Percentiles rank a stretch among this genome's conserved stretches.
These are phyloP conservation scores for Globodera rostochiensis DNA, from an alignment of 1,140 invertebrate species.

Conservation along the genomic window DNA sequence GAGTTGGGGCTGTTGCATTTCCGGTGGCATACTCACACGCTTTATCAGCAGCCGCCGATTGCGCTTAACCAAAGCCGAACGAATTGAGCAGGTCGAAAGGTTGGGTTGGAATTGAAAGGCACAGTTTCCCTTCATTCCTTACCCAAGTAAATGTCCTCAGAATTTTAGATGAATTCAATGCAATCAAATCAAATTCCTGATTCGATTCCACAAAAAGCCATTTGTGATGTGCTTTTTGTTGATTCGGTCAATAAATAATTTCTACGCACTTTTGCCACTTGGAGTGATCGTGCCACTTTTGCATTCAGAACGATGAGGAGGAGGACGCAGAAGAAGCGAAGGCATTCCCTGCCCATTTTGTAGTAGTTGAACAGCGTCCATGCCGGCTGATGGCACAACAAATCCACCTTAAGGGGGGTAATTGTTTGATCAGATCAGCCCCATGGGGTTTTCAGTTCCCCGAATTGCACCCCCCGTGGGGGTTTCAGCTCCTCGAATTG, in stretches of 20 bases:
- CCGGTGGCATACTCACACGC: slow-evolving; percentile 40
- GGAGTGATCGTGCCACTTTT: slow-evolving; percentile 54
- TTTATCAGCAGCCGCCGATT: slow-evolving; percentile 57
- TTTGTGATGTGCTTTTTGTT: background rate
- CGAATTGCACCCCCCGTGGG: too few relatives aligned
- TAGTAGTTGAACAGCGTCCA: slow-evolving; percentile 60
- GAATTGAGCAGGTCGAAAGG: background rate
- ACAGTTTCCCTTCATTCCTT: too few relatives aligned
- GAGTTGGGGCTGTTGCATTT: slow-evolving; percentile 31
- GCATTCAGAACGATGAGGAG: slow-evolving; percentile 53
- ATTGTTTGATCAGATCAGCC: background rate
- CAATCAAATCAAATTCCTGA: too few relatives aligned
- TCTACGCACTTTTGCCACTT: slow-evolving; percentile 52
- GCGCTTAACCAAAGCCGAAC: slow-evolving; percentile 36
- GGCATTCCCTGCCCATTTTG: slow-evolving; percentile 54
- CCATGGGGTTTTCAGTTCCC: too few relatives aligned
- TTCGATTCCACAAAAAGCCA: background rate
- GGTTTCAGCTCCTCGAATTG: background rate
- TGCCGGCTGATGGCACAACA: slow-evolving; percentile 57
- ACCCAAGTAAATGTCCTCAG: too few relatives aligned
- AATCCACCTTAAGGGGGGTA: slow-evolving; percentile 9
- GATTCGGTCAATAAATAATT: background rate
- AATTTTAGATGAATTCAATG: too few relatives aligned
- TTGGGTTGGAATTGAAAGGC: background rate
- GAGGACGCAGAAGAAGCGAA: slow-evolving; percentile 57